Evolutionary conservation across 92 coral and sea anemone species (phyloP).

Genomic region (Chrysogorgia sp.): DNA sequence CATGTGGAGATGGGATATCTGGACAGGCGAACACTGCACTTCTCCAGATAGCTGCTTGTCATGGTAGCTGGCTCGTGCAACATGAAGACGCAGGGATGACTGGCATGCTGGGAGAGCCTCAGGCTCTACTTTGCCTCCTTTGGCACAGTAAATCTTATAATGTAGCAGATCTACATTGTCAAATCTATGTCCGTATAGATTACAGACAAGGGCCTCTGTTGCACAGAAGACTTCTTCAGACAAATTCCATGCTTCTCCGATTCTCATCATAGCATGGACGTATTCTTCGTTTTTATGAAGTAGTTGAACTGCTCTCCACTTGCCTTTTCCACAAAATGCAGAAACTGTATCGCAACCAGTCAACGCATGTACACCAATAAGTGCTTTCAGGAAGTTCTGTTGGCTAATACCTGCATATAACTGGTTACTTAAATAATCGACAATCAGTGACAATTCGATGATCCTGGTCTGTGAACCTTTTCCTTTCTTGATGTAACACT

Average conservation of each 20-base stretch:
- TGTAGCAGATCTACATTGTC: background rate
- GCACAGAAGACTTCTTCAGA: constrained; percentile 1
- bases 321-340: constrained; percentile 59
- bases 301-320: constrained; percentile 50
- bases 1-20: too few relatives aligned
- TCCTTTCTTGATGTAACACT: too few relatives aligned
- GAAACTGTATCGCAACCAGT: constrained; percentile 65
- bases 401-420: too few relatives aligned
- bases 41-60: too few relatives aligned
- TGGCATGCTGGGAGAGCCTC: too few relatives aligned
- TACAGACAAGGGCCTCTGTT: constrained; percentile 27
- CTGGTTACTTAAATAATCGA: too few relatives aligned
- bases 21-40: too few relatives aligned
- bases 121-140: too few relatives aligned
- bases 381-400: too few relatives aligned
- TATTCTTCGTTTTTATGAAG: constrained; percentile 45
- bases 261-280: constrained; percentile 54
- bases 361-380: constrained; percentile 35
- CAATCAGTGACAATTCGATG: constrained; percentile 49
- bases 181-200: background rate
- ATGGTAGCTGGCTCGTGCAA: background rate
- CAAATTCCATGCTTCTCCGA: too few relatives aligned
- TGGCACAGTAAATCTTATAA: too few relatives aligned
- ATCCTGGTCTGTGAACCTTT: too few relatives aligned
- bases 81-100: background rate